Percentiles rank a stretch among this genome's conserved stretches.
Evolutionary conservation across 1,140 invertebrate genomes (phyloP).

Genomic region (Brachionus manjavacas): DNA sequence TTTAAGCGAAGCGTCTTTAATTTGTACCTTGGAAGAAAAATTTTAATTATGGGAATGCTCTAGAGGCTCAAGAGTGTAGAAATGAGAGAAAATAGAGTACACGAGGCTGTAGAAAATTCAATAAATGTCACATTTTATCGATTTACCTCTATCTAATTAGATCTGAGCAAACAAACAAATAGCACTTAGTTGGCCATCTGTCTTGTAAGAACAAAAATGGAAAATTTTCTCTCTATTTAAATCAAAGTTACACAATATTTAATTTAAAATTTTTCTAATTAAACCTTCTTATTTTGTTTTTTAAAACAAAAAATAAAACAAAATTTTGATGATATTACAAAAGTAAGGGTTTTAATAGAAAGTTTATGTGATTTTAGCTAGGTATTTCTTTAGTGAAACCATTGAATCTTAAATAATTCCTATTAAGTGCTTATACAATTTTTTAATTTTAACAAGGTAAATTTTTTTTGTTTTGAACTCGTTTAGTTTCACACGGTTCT

Average conservation of each 20-base stretch:
- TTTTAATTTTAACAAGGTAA: neutral
- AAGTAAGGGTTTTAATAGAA: neutral
- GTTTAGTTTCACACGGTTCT: neutral
- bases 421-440: neutral
- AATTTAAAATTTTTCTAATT: neutral
- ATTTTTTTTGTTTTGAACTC: neutral
- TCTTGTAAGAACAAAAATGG: neutral
- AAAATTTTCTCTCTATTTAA: neutral
- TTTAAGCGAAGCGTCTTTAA: neutral
- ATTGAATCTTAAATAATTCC: neutral
- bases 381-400: neutral
- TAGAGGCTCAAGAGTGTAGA: neutral
- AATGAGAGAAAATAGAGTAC: neutral
- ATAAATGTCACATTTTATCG: conserved; percentile 31
- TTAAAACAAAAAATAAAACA: neutral
- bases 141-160: conserved; percentile 23
- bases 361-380: neutral
- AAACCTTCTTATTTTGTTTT: neutral
- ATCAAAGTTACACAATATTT: neutral
- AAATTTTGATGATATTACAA: neutral
- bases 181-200: neutral
- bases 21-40: neutral
- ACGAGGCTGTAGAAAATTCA: too few species aligned
- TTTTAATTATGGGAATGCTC: neutral
- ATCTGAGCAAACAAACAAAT: neutral